Evolutionary conservation across 1,140 invertebrate species (phyloP).

Genomic region (Musca vetustissima): DNA sequence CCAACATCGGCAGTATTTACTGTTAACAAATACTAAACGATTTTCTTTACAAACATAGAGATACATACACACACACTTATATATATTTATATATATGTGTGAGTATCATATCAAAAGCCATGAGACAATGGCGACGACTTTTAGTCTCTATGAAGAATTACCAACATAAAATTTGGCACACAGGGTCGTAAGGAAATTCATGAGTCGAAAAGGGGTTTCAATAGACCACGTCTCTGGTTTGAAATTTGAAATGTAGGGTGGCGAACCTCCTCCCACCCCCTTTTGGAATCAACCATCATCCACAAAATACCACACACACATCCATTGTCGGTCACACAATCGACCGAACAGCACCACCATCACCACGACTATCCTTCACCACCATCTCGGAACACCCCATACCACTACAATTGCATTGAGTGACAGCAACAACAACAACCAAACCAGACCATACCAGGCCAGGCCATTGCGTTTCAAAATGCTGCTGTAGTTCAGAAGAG

Average conservation of each 20-base stretch:
- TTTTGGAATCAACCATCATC: too few relatives aligned
- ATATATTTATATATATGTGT: background rate
- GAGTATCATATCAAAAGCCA: background rate
- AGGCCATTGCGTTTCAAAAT: background rate
- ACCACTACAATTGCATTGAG: too few relatives aligned
- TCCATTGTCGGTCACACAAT: too few relatives aligned
- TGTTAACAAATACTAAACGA: slow-evolving; percentile 19
- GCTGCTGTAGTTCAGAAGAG: background rate
- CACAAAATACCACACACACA: too few relatives aligned
- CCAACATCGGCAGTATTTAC: slow-evolving; percentile 16
- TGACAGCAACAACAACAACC: background rate
- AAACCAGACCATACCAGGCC: background rate
- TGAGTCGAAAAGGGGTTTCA: too few relatives aligned
- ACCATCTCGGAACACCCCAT: too few relatives aligned
- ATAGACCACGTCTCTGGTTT: too few relatives aligned
- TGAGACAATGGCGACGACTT: slow-evolving; percentile 18
- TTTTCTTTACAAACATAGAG: background rate
- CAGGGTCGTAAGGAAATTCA: too few relatives aligned
- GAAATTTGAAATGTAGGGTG: too few relatives aligned
- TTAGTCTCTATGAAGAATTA: slow-evolving; percentile 7
- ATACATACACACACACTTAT: background rate
- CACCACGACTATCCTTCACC: too few relatives aligned
- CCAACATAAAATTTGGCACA: background rate
- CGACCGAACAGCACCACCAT: too few relatives aligned
- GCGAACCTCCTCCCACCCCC: too few relatives aligned